Conservation (phyloP, 2,113 vertebrate genomes). For the Neogobius melanostomus region DNA sequence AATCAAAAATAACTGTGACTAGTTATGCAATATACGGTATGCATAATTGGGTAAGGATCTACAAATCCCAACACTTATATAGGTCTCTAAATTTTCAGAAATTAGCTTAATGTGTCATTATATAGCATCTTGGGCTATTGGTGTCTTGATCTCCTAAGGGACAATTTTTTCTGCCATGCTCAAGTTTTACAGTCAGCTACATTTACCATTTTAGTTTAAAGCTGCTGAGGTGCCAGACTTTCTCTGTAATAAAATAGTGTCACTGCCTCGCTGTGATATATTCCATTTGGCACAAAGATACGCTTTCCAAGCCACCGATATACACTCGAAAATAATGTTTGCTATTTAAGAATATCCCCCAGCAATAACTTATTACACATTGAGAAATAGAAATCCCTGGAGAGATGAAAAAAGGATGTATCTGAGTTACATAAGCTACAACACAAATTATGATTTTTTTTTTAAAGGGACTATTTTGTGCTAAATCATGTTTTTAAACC, state of each 20-base stretch:
- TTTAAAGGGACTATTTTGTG: no score
- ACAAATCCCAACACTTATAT: no score
- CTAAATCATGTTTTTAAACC: no score
- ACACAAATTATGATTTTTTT: conserved; percentile 40
- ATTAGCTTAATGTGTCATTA: not conserved
- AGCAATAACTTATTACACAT: conserved; percentile 59
- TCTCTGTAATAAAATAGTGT: conserved; percentile 34
- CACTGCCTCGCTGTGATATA: conserved; percentile 32
- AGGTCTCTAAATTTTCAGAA: no score
- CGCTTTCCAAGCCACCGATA: conserved; percentile 34
- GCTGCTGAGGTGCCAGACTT: conserved; percentile 40
- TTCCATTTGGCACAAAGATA: conserved; percentile 45
- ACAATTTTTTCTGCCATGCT: not conserved
- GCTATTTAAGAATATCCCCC: conserved; percentile 59
- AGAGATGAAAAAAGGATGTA: conserved; percentile 53
- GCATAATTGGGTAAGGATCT: no score
- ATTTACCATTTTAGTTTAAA: conserved; percentile 29
- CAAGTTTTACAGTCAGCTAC: conserved; percentile 21
- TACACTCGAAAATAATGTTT: conserved; percentile 54
- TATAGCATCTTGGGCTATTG: not conserved
- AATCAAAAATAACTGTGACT: no score
- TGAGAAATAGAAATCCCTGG: conserved; percentile 53
- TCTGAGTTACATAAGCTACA: conserved; percentile 57
- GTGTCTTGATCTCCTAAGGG: not conserved
- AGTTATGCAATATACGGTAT: no score